Evolutionary conservation across 2,797 vertebrate genomes (phyloP), one percentile per base, ranked within the genome.

Genomic region (Denticeps clupeoides): DNA sequence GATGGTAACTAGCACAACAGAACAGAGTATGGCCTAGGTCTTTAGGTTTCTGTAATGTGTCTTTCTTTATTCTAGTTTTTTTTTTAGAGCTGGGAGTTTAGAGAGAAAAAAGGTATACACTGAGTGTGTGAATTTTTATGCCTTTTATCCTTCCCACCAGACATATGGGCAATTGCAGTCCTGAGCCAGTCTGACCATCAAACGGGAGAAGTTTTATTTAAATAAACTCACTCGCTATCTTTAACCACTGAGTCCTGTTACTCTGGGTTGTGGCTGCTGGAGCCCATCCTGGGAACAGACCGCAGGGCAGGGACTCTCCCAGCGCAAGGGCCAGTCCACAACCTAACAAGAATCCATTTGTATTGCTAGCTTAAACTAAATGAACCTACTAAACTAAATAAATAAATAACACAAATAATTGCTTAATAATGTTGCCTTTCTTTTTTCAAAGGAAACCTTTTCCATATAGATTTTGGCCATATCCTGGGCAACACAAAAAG

Each of bases 401-500:
- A 7, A 25, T 25, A 6, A 6, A 7, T n/a, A n/a, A n/a, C n/a
- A n/a, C n/a, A n/a, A n/a, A n/a, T n/a, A n/a, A n/a, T n/a, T n/a
- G n/a, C n/a, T n/a, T n/a, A 18, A 16, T n/a, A 23, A 4, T 49
- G 4, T 23, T 13, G 5, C 40, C 4, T 28, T 11, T 43, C 44
- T 16, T 40, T 18, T 59, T 32, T 50, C 13, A 27, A 35, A 87
- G 85, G 85, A 9, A 87, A 86, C 55, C 61, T 86, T 48, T 85
- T 87, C 53, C 85, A 87, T 63, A 85, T 87, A 4, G 85, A 87
- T 63, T 87, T 87, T 2, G 85, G 84, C 1, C 85, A 87, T 72
- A 86, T 87, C 56, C 63, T 87, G 58, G 85, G 85, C 0, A 82
- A 86, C 72, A 82, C 59, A 11, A 87, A 87, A 55, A 60, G 58